Evolutionary conservation across 2,888 invertebrate species (phyloP).

Genomic region (Nephrotoma flavescens): DNA sequence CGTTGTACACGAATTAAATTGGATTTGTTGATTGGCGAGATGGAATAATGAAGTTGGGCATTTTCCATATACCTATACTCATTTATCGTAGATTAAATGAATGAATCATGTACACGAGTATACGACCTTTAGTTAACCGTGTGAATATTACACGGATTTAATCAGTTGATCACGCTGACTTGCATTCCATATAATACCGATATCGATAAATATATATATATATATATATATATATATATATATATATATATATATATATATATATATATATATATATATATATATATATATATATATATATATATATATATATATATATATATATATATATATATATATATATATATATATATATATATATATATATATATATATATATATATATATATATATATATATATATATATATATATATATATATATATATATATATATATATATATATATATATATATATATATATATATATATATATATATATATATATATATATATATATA

Average conservation of each 20-base stretch:
- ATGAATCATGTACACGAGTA: neutral
- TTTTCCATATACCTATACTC: neutral
- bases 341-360: too few species aligned
- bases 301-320: too few species aligned
- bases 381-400: too few species aligned
- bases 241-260: neutral
- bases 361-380: too few species aligned
- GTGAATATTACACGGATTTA: neutral
- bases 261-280: neutral
- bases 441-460: neutral
- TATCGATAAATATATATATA: neutral
- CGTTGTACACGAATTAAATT: neutral
- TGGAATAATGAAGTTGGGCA: neutral
- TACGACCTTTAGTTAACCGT: neutral
- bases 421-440: too few species aligned
- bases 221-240: too few species aligned
- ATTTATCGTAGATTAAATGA: neutral
- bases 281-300: too few species aligned
- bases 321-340: neutral
- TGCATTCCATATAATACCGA: neutral
- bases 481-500: too few species aligned
- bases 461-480: neutral
- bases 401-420: too few species aligned
- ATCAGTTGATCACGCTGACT: neutral
- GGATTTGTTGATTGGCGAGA: neutral